Evolutionary conservation across 2,888 invertebrate genomes (phyloP), one percentile per base, ranked within the genome.

Genomic region (Mythimna pallens): DNA sequence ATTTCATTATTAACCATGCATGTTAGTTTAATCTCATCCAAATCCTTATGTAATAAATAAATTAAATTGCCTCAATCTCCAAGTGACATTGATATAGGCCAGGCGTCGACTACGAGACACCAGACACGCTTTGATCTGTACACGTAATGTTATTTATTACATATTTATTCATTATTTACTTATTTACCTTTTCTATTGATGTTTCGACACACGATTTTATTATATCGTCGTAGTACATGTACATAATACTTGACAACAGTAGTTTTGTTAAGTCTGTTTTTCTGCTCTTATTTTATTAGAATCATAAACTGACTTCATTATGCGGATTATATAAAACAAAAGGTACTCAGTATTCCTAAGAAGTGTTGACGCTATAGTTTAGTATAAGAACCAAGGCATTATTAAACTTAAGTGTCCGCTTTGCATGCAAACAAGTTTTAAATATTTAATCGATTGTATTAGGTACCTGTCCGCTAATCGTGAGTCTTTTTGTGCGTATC

Each of bases 121-220:
- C 83, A 76, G 82, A 85, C 81, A 83, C 83, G 87, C 92, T 92
- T 92, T 92, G 91, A 92, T 91, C 88, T 89, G 71, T 84, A 71
- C 63, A 73, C 82, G 80, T 79, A 78, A 84, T 86, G 71, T 71
- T 82, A 79, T 82, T 70, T 77, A 81, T 77, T 77, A 72, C 67
- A 65, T 78, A 81, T 65, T 81, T 78, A 80, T 81, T 80, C 75
- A 71, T 81, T 74, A 79, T 70, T 77, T 79, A 78, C 69, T 57
- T 64, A 52, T 36, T 80, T 65, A 66, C 55, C 30, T 74, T 64
- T 65, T 22, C 50, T 55, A 55, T 74, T 52, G 74, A 58, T 67
- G 58, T 64, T 62, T 66, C 17, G 30, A 65, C 62, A 54, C 47
- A 20, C 17, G 14, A n/a, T 52, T 59, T 52, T 43, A 70, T 50